Base-by-base conservation (phyloP, 2,113 vertebrate species). In the Psammodynastes pulverulentus region DNA sequence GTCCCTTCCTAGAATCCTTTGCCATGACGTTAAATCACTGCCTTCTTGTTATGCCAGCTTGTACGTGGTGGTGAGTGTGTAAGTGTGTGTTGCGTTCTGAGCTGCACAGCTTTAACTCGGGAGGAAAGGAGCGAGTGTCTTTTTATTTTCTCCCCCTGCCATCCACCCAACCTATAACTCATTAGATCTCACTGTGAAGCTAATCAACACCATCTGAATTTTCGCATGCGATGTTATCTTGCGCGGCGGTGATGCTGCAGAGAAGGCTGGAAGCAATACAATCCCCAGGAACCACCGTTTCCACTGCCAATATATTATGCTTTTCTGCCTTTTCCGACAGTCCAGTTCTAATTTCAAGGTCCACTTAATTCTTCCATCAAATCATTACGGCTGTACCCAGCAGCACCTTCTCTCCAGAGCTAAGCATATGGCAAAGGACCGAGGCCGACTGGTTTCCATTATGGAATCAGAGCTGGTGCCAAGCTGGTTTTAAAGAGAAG, bases 271-370 rank as follows among this genome's bases (percentile, higher is more conserved):
- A 52, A 88, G 95, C 92, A 92, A 49, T 0, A 5, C 4, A 86
- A 93, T 9, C 26, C 93, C 54, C 91, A 94, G 95, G 95, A 97
- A 94, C 56, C 95, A 96, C 93, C 92, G 72, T 87, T 97, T 93
- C 96, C 95, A 97, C 94, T 84, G 91, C 91, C 96, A 95, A 96
- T 97, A 96, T 92, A 97, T 97, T 97, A 97, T 97, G 96, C 97
- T 94, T 96, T 23, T 94, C 96, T 87, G 96, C 96, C 95, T 92
- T 39, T 96, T 95, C 96, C 46, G n/a, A 97, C 96, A 95, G 98
- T 98, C 98, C 98, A 98, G 98, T 98, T 98, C 98, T 98, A 99
- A 99, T 99, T 99, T 99, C 99, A 99, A 99, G 99, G 98, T 99
- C 98, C 93, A 96, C 98, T 99, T 99, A 98, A 98, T 99, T 99